Evolutionary conservation across 2,797 vertebrate species (phyloP), one percentile per base, ranked within the genome.

Genomic region (Carapus acus): DNA sequence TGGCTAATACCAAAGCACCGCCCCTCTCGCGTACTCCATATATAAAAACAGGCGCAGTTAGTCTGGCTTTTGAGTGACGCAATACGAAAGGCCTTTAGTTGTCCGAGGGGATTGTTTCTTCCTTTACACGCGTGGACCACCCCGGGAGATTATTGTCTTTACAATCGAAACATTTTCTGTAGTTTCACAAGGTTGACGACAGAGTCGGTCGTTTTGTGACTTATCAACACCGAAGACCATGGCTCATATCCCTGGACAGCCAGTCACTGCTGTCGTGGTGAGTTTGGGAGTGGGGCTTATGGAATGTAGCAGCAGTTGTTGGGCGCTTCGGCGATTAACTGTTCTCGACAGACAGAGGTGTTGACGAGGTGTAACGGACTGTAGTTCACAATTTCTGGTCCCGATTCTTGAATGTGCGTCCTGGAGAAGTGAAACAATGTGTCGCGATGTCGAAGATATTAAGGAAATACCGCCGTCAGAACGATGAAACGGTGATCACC

Each of bases 201-300:
- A 19, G 12, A 3, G 41, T 43, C 31, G 0, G 1, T 8, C 4
- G 4, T 31, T 20, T 33, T 13, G 9, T 40, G 20, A 14, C 8
- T 3, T 3, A 2, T 3, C 1, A 11, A 14, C 36, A 8, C 22
- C 24, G 13, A n/a, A 29, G 8, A 76, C 23, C 6, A 88, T 89
- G 89, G 71, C 84, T 23, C 85, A 54, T 57, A 43, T 85, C 21
- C 87, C 89, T 9, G 89, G 89, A 53, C 85, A 88, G 44, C 88
- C 89, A 16, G 60, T 90, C 40, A 84, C 85, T 24, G 88, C 83
- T 45, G 83, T 89, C 15, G 87, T 89, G 88, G 89, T 90, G 67
- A 88, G 87, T 85, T 76, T 43, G 21, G 27, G 19, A 53, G 22
- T 2, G n/a, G 13, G 15, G 16, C 9, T 42, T 27, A 4, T 27